Conservation (phyloP, 2,113 vertebrate species). For the Anhinga rufa region DNA sequence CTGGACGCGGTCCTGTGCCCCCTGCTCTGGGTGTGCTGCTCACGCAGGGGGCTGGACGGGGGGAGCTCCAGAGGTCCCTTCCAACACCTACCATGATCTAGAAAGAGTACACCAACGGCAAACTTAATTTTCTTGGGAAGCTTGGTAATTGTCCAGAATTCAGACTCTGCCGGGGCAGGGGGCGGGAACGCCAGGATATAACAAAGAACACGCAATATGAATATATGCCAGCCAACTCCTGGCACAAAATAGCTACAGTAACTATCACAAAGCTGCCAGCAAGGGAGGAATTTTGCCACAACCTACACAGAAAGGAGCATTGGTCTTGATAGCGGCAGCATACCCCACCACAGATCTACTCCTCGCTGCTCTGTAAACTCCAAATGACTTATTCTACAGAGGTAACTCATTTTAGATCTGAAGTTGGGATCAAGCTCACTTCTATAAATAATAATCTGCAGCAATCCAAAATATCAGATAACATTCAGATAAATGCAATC, state of each 20-base stretch:
- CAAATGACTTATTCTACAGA: neutral
- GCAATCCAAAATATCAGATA: neutral
- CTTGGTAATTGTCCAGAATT: neutral
- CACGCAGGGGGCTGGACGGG: too few relatives aligned
- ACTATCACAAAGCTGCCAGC: neutral
- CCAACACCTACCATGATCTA: neutral
- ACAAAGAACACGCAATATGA: neutral
- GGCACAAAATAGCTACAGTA: neutral
- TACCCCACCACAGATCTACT: neutral
- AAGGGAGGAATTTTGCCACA: neutral
- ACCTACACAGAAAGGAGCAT: neutral
- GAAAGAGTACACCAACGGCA: neutral
- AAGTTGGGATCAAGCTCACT: neutral
- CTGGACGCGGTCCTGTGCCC: too few relatives aligned
- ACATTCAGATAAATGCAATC: neutral
- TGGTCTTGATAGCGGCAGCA: neutral
- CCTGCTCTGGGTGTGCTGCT: too few relatives aligned
- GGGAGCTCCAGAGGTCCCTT: too few relatives aligned
- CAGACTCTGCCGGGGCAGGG: neutral
- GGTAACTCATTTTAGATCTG: neutral
- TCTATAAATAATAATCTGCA: neutral
- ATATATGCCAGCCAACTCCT: neutral
- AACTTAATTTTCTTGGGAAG: neutral
- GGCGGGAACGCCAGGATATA: neutral
- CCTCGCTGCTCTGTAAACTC: neutral